Evolutionary conservation across 2,113 vertebrate species (phyloP), one percentile per base, ranked within the genome.

Genomic region (Rhinoderma darwinii): DNA sequence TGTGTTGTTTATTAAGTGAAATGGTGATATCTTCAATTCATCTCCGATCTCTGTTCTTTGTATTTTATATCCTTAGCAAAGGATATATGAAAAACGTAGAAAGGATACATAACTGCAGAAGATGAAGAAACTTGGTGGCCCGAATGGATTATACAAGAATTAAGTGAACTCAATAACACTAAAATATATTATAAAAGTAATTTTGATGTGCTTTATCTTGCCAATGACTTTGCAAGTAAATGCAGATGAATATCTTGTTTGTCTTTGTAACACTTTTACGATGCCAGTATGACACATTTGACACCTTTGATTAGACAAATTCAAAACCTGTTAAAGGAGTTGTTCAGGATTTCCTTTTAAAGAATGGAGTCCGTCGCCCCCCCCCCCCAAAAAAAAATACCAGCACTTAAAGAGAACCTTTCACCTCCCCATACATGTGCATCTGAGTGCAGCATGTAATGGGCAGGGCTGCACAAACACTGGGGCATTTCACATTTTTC

Each of bases 1-100:
- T 0, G 86, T 98, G 50, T 89, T 98, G 51, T 94, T 97, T 89
- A 91, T 97, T 86, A 99, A 99, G 94, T 98, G 96, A 97, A 43
- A 14, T 11, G 1, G 14, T 22, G 50, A 12, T 43, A 17, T n/a
- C 54, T 12, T 51, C 35, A 81, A 9, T 93, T 82, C 37, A 43
- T 27, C 25, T 37, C 18, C 20, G 20, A 51, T 20, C 15, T 11
- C 50, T 51, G 50, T 51, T 51, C n/a, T n/a, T n/a, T 37, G 15
- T 27, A 27, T 32, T n/a, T 25, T 66, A 11, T 74, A 59, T 9
- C 56, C 43, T 32, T 44, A 63, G 32, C 32, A 37, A 54, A 39
- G 32, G 66, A 70, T 20, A 37, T 22, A 37, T 70, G 15, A 18
- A 70, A 15, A 70, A 37, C 9, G 63, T 18, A 37, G 17, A 70